phyloP scores from a whole-genome alignment of 2,797 vertebrate genomes.

The Saxicola maurus region DNA sequence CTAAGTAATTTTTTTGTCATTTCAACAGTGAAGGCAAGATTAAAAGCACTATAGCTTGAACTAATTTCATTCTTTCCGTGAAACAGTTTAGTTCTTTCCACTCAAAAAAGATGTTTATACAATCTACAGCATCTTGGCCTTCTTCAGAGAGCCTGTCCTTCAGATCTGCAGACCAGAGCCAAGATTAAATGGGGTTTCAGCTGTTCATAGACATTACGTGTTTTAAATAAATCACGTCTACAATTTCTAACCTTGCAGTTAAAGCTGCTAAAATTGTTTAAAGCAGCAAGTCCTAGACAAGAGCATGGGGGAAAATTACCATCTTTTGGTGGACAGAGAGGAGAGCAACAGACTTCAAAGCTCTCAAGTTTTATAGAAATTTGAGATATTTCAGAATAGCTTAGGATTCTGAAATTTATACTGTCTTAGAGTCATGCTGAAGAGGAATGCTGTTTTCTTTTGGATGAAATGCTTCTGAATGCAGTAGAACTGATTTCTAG shows the following conservation, averaged over 20 bases:
- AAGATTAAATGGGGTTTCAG: not conserved
- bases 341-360: not conserved
- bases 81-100: not conserved
- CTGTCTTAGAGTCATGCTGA: not conserved
- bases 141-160: not conserved
- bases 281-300: not conserved
- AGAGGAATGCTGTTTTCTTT: not conserved
- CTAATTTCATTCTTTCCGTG: not conserved
- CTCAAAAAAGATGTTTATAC: not conserved
- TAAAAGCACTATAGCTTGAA: not conserved
- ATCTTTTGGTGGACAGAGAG: not conserved
- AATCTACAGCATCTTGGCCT: not conserved
- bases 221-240: not conserved
- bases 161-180: not conserved
- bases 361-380: not conserved
- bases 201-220: not conserved
- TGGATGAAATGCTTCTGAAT: not conserved
- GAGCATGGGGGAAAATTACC: not conserved
- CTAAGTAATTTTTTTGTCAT: constrained; percentile 23
- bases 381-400: not conserved
- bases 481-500: not conserved
- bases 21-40: not conserved
- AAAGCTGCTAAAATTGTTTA: not conserved
- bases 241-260: not conserved
- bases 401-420: not conserved